Evolutionary conservation across 2,888 invertebrate species (phyloP).

Genomic region (Andrena marginata): DNA sequence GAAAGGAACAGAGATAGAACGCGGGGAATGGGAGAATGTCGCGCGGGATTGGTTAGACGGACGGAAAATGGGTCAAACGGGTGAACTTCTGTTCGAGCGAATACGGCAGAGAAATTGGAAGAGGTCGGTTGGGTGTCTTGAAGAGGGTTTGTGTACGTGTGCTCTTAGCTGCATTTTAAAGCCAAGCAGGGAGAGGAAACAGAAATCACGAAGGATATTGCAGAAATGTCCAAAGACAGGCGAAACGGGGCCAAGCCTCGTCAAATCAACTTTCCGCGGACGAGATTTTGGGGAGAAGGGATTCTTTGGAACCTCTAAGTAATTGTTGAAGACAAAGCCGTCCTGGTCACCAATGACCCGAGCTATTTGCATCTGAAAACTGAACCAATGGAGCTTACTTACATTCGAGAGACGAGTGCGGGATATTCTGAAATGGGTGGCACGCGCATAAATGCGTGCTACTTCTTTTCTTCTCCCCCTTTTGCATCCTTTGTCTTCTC

Average conservation of each 20-base stretch:
- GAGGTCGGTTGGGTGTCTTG: too few species aligned
- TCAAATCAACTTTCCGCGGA: background rate
- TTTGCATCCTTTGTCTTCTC: conserved; percentile 1
- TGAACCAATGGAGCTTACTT: conserved; percentile 3
- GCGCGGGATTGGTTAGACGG: background rate
- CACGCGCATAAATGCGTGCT: background rate
- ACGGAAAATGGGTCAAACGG: background rate
- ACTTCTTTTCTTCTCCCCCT: background rate
- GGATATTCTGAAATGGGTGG: conserved; percentile 2
- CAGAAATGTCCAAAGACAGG: too few species aligned
- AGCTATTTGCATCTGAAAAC: conserved; percentile 38
- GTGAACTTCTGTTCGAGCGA: too few species aligned
- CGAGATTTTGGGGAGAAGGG: background rate
- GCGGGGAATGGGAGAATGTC: background rate
- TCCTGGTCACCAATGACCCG: conserved; percentile 26
- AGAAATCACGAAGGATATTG: too few species aligned
- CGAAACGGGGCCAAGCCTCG: background rate
- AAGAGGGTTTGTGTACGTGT: too few species aligned
- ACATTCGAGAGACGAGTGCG: background rate
- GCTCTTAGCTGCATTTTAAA: too few species aligned
- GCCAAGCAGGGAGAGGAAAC: too few species aligned
- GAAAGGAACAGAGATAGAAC: conserved; percentile 8
- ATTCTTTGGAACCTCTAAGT: background rate
- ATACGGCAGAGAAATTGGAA: too few species aligned
- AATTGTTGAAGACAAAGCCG: conserved; percentile 29